Conservation (phyloP, 2,888 invertebrate genomes). For the Philonicus albiceps region DNA sequence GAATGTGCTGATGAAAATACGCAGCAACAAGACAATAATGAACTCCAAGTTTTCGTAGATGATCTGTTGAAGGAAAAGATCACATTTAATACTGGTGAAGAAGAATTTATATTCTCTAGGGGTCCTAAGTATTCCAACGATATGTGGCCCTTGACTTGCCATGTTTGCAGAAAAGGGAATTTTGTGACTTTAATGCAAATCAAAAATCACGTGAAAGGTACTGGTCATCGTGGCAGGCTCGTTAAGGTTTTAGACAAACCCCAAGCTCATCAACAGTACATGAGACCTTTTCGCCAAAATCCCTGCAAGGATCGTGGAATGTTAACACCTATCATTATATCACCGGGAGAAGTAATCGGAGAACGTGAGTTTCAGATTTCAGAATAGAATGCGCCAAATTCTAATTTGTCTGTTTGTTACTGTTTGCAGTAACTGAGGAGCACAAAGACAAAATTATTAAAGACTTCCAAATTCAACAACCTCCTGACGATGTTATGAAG, state of each 20-base stretch:
- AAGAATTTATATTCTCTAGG: slow-evolving; percentile 40
- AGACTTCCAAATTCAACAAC: slow-evolving; percentile 8
- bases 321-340: slow-evolving; percentile 44
- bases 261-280: slow-evolving; percentile 6
- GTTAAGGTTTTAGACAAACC: not conserved
- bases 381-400: not conserved
- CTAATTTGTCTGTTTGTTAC: no score
- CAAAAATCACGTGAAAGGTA: slow-evolving; percentile 34
- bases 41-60: slow-evolving; percentile 27
- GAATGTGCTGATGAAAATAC: not conserved
- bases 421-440: slow-evolving; percentile 41
- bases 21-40: not conserved
- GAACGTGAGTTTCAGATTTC: slow-evolving; percentile 41
- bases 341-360: slow-evolving; percentile 45
- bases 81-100: slow-evolving; percentile 39
- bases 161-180: slow-evolving; percentile 44
- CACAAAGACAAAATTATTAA: slow-evolving; percentile 38
- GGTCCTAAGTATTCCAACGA: slow-evolving; percentile 47
- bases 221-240: not conserved
- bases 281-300: slow-evolving; percentile 39
- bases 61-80: slow-evolving; percentile 38
- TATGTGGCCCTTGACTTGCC: slow-evolving; percentile 47
- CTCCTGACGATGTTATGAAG: not conserved
- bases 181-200: slow-evolving; percentile 37
- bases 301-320: not conserved